Evolutionary conservation across 2,797 vertebrate species (phyloP), one percentile per base, ranked within the genome.

Genomic region (Agapornis canus): DNA sequence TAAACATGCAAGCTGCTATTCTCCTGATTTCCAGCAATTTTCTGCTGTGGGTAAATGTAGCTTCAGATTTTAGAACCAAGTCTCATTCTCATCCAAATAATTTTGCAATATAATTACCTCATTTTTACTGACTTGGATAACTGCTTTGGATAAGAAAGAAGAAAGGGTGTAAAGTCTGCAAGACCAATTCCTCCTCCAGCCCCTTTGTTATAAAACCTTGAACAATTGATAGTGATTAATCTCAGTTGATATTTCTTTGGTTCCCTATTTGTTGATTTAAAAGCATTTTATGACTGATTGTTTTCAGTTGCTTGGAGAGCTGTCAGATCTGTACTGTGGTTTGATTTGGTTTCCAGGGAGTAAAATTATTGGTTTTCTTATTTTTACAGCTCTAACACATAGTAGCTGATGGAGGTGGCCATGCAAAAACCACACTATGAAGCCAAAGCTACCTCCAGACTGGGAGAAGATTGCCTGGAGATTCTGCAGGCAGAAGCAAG

Each of bases 61-160:
- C 86, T 89, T 95, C 90, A 86, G 91, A 93, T 96, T 97, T 96
- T 93, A 97, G 88, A 92, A 66, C 51, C 29, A 70, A 94, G 72
- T 73, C 91, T 82, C 78, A 22, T 89, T 86, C 86, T 70, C 65
- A 92, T 95, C 97, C 97, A 98, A 96, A 83, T 88, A 95, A 96
- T 98, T 98, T 97, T 97, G 97, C 97, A 98, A 98, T 70, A 81
- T 95, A 83, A 84, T 98, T 91, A 98, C 97, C 95, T 98, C 97
- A 98, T 98, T 97, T 97, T 97, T 96, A 95, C 97, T 97, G 96
- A 97, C 96, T 98, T 96, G 95, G 94, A 97, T 87, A 96, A 96
- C 89, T 93, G 80, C 94, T 93, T 90, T 23, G 29, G 49, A 77
- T 59, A 86, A 78, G 83, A 95, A 68, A 71, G 64, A 90, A 43